A percentile compares a stretch with the other conserved stretches of the same genome.
These are phyloP conservation scores for Pleuronectes platessa DNA, from an alignment of 2,113 vertebrate genomes.

Conservation along the genomic window DNA sequence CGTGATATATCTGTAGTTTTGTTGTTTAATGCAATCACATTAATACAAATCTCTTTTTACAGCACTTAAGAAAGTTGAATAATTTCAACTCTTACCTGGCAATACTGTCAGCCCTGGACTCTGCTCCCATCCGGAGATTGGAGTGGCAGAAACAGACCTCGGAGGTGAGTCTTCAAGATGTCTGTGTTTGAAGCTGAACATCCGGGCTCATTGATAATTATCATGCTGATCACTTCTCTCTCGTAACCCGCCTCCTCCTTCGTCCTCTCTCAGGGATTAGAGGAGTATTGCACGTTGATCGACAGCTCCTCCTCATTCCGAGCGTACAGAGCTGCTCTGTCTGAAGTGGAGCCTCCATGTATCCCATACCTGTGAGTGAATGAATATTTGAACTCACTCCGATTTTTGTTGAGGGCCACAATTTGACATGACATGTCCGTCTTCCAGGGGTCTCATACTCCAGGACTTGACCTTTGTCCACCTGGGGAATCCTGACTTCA, in stretches of 20 bases:
- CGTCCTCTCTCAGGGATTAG: constrained; percentile 84
- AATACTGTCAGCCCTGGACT: constrained; percentile 97
- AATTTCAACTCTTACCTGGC: constrained; percentile 99
- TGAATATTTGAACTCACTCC: neutral
- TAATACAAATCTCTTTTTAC: neutral
- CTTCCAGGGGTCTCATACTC: constrained; percentile 92
- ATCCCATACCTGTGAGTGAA: constrained; percentile 96
- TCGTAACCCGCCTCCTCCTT: neutral
- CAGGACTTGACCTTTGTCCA: constrained; percentile 99
- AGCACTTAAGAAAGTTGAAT: constrained; percentile 98
- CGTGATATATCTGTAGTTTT: neutral
- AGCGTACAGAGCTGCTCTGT: constrained; percentile 94
- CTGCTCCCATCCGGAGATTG: constrained; percentile 94
- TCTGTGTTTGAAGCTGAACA: neutral
- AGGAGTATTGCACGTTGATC: constrained; percentile 97
- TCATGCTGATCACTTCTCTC: neutral
- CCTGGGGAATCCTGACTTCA: constrained; percentile 96
- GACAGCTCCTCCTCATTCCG: constrained; percentile 99
- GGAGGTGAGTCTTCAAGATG: constrained; percentile 83
- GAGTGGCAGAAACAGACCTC: constrained; percentile 99
- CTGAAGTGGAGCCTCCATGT: constrained; percentile 96
- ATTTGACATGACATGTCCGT: neutral
- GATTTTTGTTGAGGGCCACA: neutral
- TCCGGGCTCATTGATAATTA: neutral
- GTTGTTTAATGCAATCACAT: neutral